Base-by-base conservation (phyloP, 1,140 invertebrate species). In the Microplitis demolitor region DNA sequence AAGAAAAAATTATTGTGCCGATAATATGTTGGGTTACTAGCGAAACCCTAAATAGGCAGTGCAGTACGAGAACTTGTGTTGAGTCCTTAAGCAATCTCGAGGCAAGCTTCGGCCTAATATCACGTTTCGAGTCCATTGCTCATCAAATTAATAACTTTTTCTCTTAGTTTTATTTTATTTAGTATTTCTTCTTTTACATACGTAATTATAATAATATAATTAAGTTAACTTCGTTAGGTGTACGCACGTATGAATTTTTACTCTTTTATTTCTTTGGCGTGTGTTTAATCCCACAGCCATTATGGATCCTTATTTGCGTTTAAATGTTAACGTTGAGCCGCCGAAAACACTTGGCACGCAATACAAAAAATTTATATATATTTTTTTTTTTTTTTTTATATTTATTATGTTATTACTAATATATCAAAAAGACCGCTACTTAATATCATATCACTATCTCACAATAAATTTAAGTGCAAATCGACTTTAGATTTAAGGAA, bases 51-150 rank as follows among this genome's bases (percentile, higher is more conserved):
- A 87, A 87, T 82, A 87, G 86, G 86, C 86, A 87, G 86, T 87
- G 86, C 86, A 87, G 79, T 87, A 87, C 79, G 80, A 86, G 85
- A 45, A 45, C 39, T 45, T 45, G 0, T 45, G 24, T 45, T 86
- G 85, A 84, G 84, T 87, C 80, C 84, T 87, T 86, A 87, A 87
- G 83, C 86, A 85, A 87, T 85, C 82, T 87, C 83, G 84, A 87
- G 86, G 86, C 85, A 87, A 87, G 84, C 86, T 86, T 85, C 84
- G 85, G 85, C 85, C 86, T 87, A 87, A 87, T 87, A 87, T 87
- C 85, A 87, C 85, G 84, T 85, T 87, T 86, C 80, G 85, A 86
- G 84, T 87, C 82, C 84, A 85, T 84, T 84, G 83, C 85, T 87
- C 84, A 80, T 87, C 77, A 77, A 45, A 79, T 81, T 83, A 80